Percentiles rank a stretch among this genome's conserved stretches.
These are phyloP conservation scores for Spodoptera litura DNA, from an alignment of 1,140 invertebrate species.

Conservation along the genomic window DNA sequence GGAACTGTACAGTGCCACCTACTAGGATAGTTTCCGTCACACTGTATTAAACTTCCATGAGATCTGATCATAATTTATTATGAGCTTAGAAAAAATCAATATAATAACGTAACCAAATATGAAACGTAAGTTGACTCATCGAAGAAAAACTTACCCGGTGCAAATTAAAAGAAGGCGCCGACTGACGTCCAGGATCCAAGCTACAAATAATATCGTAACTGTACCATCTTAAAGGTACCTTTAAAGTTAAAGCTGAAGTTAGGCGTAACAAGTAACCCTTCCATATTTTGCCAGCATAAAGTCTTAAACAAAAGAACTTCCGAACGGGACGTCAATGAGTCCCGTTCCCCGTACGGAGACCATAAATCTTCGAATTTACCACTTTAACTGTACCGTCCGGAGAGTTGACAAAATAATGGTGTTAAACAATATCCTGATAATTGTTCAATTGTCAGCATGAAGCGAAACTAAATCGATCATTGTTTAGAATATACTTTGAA, in stretches of 20 bases:
- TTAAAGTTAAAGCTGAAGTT: constrained; percentile 2
- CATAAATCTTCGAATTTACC: constrained; percentile 75
- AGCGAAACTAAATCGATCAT: constrained; percentile 56
- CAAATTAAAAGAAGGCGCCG: not conserved
- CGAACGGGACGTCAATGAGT: constrained; percentile 53
- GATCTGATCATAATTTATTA: no score
- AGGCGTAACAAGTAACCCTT: constrained; percentile 19
- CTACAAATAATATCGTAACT: not conserved
- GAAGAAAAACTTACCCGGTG: not conserved
- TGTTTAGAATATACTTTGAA: constrained; percentile 19
- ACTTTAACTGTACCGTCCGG: constrained; percentile 69
- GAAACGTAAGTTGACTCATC: no score
- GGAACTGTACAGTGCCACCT: no score
- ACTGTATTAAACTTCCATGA: no score
- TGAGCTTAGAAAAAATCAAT: no score
- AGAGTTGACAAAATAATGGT: constrained; percentile 75
- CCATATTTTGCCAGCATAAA: constrained; percentile 11
- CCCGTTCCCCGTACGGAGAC: constrained; percentile 58
- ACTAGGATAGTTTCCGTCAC: no score
- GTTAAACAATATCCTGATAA: constrained; percentile 71
- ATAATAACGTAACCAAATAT: no score
- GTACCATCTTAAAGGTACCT: not conserved
- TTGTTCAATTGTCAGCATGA: constrained; percentile 70
- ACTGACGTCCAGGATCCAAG: not conserved
- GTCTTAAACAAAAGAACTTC: constrained; percentile 44